Evolutionary conservation across 1,140 invertebrate species (phyloP).

Genomic region (Drosophila parabipectinata): DNA sequence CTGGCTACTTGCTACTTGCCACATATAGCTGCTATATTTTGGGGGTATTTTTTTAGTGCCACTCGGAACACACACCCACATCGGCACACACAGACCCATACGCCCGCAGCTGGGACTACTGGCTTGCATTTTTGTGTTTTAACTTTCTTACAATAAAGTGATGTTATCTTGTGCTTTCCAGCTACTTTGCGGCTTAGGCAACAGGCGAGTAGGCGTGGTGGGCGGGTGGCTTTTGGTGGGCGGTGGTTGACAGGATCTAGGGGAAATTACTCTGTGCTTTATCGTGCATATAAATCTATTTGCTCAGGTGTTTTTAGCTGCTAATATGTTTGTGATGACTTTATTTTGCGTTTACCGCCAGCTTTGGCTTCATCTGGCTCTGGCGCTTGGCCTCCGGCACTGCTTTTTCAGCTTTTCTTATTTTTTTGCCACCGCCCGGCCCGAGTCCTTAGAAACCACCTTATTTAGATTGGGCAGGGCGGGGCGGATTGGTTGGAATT

Average conservation of each 20-base stretch:
- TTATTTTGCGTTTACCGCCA: constrained; percentile 80
- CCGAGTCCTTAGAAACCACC: constrained; percentile 43
- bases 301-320: constrained; percentile 82
- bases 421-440: constrained; percentile 25
- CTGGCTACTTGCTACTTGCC: constrained; percentile 5
- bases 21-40: constrained; percentile 17
- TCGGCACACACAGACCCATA: constrained; percentile 19
- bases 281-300: constrained; percentile 83
- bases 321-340: constrained; percentile 83
- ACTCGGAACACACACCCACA: constrained; percentile 5
- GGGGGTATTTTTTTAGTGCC: constrained; percentile 52
- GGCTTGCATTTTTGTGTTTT: constrained; percentile 80
- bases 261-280: constrained; percentile 82
- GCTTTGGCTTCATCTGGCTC: constrained; percentile 45
- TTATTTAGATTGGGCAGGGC: constrained; percentile 65
- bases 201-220: constrained; percentile 49
- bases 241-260: constrained; percentile 74
- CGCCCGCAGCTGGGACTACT: constrained; percentile 35
- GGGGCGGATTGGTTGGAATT: constrained; percentile 54
- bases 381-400: constrained; percentile 10
- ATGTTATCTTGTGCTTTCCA: constrained; percentile 75
- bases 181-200: constrained; percentile 81
- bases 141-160: constrained; percentile 83
- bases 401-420: constrained; percentile 58
- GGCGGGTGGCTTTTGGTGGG: constrained; percentile 23